Conservation (phyloP, 2,888 invertebrate species). For the Drosophila borealis region DNA sequence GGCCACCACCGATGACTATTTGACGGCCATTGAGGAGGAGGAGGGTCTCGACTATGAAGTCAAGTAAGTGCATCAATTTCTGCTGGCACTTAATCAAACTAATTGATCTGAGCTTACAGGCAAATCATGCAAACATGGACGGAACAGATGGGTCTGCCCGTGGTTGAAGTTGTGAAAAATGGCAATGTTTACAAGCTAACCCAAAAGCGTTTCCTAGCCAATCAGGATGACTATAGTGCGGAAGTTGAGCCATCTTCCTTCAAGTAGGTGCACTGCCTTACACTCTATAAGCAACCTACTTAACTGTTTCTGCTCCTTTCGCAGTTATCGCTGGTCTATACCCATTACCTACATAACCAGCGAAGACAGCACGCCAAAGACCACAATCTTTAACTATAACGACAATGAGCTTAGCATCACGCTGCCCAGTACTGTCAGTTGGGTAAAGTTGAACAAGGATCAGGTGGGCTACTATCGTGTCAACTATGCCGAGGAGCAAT, state of each 20-base stretch:
- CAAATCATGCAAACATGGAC: constrained; percentile 95
- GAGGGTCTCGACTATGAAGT: constrained; percentile 85
- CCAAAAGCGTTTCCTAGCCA: constrained; percentile 91
- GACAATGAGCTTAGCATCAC: constrained; percentile 85
- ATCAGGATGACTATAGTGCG: constrained; percentile 87
- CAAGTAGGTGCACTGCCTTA: constrained; percentile 84
- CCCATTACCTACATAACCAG: constrained; percentile 91
- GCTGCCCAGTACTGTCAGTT: constrained; percentile 85
- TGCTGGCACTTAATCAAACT: neutral
- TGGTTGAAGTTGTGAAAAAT: constrained; percentile 87
- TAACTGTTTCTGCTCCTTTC: constrained; percentile 37
- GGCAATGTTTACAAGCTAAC: constrained; percentile 87
- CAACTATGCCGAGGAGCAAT: constrained; percentile 90
- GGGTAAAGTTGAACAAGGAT: constrained; percentile 94
- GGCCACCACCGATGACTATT: constrained; percentile 92
- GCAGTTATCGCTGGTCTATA: constrained; percentile 93
- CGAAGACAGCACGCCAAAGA: constrained; percentile 83
- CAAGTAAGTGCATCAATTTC: constrained; percentile 69
- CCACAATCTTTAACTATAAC: constrained; percentile 82
- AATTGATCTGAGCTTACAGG: constrained; percentile 74
- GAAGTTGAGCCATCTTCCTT: constrained; percentile 85
- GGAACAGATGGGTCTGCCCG: constrained; percentile 94
- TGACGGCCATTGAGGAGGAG: constrained; percentile 87
- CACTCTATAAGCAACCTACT: neutral
- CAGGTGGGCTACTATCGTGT: constrained; percentile 96